A percentile compares a stretch with the other conserved stretches of the same genome.
Evolutionary conservation across 2,797 vertebrate genomes (phyloP).

Genomic region (Phataginus tricuspis): DNA sequence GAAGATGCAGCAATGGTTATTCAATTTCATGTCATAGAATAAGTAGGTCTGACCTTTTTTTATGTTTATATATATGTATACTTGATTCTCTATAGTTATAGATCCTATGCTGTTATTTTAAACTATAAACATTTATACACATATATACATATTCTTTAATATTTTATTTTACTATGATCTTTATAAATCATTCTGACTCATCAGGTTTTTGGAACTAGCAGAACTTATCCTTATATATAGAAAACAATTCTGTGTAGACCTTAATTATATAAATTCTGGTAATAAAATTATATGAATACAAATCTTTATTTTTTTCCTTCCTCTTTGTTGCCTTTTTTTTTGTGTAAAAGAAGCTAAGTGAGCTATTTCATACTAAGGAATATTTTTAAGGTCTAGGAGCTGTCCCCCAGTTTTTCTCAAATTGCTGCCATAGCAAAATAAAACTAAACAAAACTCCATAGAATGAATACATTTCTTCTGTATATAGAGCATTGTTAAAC

Average conservation of each 20-base stretch:
- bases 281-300: not conserved
- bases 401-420: conserved; percentile 44
- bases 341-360: not conserved
- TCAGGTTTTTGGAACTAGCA: not conserved
- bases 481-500: not conserved
- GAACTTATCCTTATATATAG: not conserved
- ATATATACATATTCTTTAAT: not conserved
- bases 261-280: conserved; percentile 14
- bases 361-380: conserved; percentile 51
- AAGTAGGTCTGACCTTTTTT: not conserved
- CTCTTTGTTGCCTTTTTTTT: not conserved
- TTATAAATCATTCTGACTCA: conserved; percentile 1
- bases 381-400: conserved; percentile 32
- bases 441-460: not conserved
- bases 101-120: not conserved
- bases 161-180: conserved; percentile 9
- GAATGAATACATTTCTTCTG: not conserved
- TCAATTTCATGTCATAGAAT: not conserved
- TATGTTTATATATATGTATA: not conserved
- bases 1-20: not conserved
- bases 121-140: not conserved
- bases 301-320: not conserved
- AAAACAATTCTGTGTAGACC: not conserved
- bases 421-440: conserved; percentile 40
- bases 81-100: not conserved